Conservation (phyloP, 2,797 vertebrate genomes). For the Mus minutoides region DNA sequence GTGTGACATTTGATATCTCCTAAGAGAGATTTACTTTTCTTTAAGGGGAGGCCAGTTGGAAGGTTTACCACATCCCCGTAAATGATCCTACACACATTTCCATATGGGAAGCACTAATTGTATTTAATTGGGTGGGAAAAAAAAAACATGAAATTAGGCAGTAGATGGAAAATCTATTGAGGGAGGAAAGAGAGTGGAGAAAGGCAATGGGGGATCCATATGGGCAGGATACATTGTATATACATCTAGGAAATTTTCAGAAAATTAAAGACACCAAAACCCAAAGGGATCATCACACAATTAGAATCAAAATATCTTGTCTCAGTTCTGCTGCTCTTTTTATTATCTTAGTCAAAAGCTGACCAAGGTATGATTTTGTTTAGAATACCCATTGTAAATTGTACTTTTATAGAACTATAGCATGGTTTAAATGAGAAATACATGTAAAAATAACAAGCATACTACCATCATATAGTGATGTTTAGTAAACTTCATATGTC, state of each 20-base stretch:
- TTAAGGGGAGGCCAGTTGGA: background rate
- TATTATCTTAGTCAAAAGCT: constrained; percentile 28
- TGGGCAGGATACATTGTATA: background rate
- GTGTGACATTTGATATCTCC: background rate
- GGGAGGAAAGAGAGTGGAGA: background rate
- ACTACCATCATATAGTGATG: background rate
- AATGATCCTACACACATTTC: background rate
- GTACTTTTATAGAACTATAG: background rate
- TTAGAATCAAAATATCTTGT: background rate
- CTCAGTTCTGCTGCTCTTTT: background rate
- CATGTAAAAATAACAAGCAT: constrained; percentile 5
- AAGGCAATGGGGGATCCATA: background rate
- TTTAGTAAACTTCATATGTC: background rate
- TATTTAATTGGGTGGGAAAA: background rate
- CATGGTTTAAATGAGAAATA: constrained; percentile 36
- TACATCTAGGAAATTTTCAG: background rate
- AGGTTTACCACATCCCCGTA: background rate
- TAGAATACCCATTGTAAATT: constrained; percentile 30
- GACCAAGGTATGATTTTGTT: constrained; percentile 21
- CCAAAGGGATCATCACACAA: background rate
- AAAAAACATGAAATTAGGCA: background rate
- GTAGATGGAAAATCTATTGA: background rate
- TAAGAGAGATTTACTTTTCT: background rate
- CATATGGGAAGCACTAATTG: background rate
- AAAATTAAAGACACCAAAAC: background rate